Evolutionary conservation across 1,140 invertebrate genomes (phyloP), one percentile per base, ranked within the genome.

Genomic region (Acromyrmex heyeri): DNA sequence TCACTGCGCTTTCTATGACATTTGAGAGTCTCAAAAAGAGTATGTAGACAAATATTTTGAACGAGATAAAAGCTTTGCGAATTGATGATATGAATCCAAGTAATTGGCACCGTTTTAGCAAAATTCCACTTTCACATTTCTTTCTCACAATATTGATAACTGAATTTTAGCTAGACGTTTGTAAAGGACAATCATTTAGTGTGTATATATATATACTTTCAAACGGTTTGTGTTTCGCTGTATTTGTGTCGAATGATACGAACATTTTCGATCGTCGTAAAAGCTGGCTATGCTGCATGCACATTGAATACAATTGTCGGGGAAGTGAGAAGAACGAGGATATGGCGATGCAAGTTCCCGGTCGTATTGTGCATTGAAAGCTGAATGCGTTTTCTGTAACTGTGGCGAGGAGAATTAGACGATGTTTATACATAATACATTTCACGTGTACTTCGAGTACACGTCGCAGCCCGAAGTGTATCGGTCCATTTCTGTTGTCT

Each of bases 121-220:
- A 24, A 79, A 69, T 81, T 7, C 8, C 44, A 2, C 1, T 78
- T 55, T 79, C 2, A 24, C 2, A 24, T 34, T 67, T 67, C 21
- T 21, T 70, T 70, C 30, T 70, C n/a, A 27, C 27, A 2, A 16
- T 24, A 38, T 67, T 59, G 64, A 81, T 79, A 79, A 70, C 30
- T 70, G n/a, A 3, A 4, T 30, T 44, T 53, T 48, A 10, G n/a
- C 48, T 14, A 55, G 24, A 85, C 48, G 30, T 53, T 65, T 16
- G 12, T 72, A 77, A 65, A 18, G 16, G 64, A 38, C 16, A 85
- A 88, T 88, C 59, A 76, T 85, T 88, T 64, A 87, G 50, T 18
- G 38, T 24, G 64, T 67, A 34, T 59, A 34, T 67, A 34, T 59
- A 34, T 59, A 44, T 16, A 59, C 10, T 38, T 50, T 50, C 21